Evolutionary conservation across 2,113 vertebrate species (phyloP), one percentile per base, ranked within the genome.

Genomic region (Phaethornis superciliosus): DNA sequence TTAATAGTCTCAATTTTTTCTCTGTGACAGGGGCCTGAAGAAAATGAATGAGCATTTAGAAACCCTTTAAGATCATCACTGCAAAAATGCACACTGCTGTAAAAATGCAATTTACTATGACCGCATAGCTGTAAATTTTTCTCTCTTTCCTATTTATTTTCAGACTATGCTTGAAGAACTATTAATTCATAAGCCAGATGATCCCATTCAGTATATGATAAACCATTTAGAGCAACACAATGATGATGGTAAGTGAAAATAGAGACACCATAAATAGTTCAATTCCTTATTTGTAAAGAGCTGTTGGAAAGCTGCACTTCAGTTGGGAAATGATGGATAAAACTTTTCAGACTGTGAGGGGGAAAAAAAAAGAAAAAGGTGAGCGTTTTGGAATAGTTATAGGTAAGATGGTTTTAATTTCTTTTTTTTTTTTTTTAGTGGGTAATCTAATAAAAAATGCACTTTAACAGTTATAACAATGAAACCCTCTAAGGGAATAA

Each of bases 161-260:
- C 97, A 99, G 99, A 96, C 46, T 64, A 93, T 99, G 97, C 81
- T 99, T 95, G 98, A 98, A 94, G 97, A 97, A 37, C 96, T 99
- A 60, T 87, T 99, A 68, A 97, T 99, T 44, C 97, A 99, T 75
- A 98, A 97, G 88, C 99, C 99, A 2, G 85, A 97, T 10, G 98
- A 99, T 51, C 99, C 99, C 4, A 96, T 99, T 78, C 78, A 95
- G 37, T 98, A 98, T 97, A 97, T 99, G 97, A 98, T 99, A 37
- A 32, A 82, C 8, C 96, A 98, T 77, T 97, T 99, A 81, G 97
- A 97, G 76, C 97, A 85, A 21, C 96, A 97, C 97, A 98, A 94
- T 0, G 83, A 97, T 17, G 92, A 98, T 13, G 97, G 99, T 99
- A 59, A 98, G 97, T 85, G 54, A 32, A 81, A 37, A 62, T 1